phyloP scores from a whole-genome alignment of 2,888 invertebrate genomes.

The Caenorhabditis wallacei region DNA sequence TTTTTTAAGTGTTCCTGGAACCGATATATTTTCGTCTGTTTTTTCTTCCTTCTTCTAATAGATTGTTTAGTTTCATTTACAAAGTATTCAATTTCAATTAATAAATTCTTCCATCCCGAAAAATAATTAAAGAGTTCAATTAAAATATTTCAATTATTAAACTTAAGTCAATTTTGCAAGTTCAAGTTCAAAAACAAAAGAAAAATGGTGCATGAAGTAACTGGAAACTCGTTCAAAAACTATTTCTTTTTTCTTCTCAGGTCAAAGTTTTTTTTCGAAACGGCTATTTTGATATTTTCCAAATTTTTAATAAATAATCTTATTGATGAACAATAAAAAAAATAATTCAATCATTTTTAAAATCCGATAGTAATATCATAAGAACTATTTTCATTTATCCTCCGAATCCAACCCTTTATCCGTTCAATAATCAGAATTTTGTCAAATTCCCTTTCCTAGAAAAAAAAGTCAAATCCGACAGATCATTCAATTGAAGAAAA shows the following conservation, averaged over 20 bases:
- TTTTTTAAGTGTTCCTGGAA: slow-evolving; percentile 1
- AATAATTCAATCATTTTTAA: not conserved
- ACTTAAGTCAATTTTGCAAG: not conserved
- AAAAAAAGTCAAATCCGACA: too few species aligned
- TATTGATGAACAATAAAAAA: too few species aligned
- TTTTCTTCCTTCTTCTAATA: too few species aligned
- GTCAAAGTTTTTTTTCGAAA: too few species aligned
- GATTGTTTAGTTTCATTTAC: not conserved
- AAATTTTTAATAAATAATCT: too few species aligned
- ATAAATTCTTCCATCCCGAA: too few species aligned
- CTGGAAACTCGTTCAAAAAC: not conserved
- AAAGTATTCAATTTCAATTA: not conserved
- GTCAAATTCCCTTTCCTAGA: too few species aligned
- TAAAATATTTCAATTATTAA: not conserved
- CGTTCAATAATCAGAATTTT: not conserved
- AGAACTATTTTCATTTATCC: too few species aligned
- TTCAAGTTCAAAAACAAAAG: not conserved
- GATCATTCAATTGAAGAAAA: too few species aligned
- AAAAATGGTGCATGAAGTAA: not conserved
- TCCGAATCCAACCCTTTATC: not conserved
- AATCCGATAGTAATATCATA: not conserved
- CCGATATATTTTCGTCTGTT: not conserved
- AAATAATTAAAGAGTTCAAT: not conserved
- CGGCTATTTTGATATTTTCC: too few species aligned
- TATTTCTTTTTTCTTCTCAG: not conserved